Evolutionary conservation across 2,888 invertebrate genomes (phyloP), one percentile per base, ranked within the genome.

Genomic region (Galeopsomyia nigrocyanea): DNA sequence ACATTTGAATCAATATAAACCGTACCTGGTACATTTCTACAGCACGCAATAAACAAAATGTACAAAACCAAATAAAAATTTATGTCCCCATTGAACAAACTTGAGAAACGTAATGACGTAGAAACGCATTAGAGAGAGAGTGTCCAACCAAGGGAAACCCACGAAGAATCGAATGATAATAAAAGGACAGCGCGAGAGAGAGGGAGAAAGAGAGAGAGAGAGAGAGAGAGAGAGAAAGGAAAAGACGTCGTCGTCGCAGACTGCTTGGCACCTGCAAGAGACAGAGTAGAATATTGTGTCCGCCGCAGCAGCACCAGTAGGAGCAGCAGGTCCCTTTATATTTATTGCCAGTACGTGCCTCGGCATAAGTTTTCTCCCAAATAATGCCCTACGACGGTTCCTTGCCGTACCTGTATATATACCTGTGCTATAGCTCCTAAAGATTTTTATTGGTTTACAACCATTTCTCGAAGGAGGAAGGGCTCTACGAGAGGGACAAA

Each of bases 261-360:
- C 26, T 26, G 21, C 50, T 65, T 66, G 7, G 46, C 67, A 67
- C 67, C 67, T 67, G 68, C 51, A n/a, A 16, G 9, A 39, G 2
- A 39, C 13, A 22, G 26, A 26, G 5, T 26, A 26, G 2, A 26
- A 2, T 26, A 26, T 26, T 26, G 26, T 17, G 46, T 60, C 21
- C 6, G 58, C 21, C 6, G 58, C 63, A 53, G 26, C 58, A 56
- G 13, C n/a, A 5, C 26, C 26, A 5, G 26, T 26, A 26, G 26
- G 26, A 26, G 26, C 50, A 16, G 68, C 55, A 56, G 68, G 51
- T 58, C 69, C 62, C 60, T 56, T 71, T 74, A 70, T 76, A 70
- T 80, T 79, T 80, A 82, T 82, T 81, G 80, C 82, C 79, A 66
- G 82, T 82, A 87, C 88, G 88, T 88, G 87, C 85, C 86, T 82